Evolutionary conservation across 2,797 vertebrate species (phyloP), one percentile per base, ranked within the genome.

Genomic region (Peromyscus eremicus): DNA sequence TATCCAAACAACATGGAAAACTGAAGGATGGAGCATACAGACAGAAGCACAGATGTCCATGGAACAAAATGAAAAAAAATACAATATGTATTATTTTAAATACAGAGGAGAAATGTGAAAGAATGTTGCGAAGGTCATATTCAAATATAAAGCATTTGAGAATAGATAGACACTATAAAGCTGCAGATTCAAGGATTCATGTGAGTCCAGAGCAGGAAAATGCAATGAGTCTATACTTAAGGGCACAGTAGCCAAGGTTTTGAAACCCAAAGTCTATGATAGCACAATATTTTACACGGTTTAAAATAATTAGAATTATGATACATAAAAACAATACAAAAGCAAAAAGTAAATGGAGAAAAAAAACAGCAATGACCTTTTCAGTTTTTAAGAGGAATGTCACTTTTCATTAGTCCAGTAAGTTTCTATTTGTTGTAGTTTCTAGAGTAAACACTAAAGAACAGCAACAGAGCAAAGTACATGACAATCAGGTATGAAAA

Each of bases 361-460:
- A 83, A 83, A 87, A 71, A 4, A 2, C 71, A 73, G 9, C 27
- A 75, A 17, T 68, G 14, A 52, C n/a, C 16, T 84, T 91, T 81
- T 92, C 25, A 49, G 76, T 89, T 92, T 91, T 57, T 84, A 27
- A 43, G 10, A 94, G 81, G 10, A 17, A 40, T 85, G 60, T 29
- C 29, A 91, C 25, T 92, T 94, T 91, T 77, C 10, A 68, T 73
- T 93, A 91, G 62, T 77, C 64, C 57, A 68, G 19, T 70, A 92
- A 95, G 27, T 75, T 55, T 85, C 84, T 93, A 27, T 79, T 57
- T 93, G 49, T 49, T 89, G 5, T 52, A 96, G 91, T 81, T 94
- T 91, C 73, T 84, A 76, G 57, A 68, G 34, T 80, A 97, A 96
- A 95, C 29, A 92, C 11, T 89, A 92, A 94, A 79, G 29, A 92